These are phyloP conservation scores for Azorinus chamasolen DNA, from an alignment of 2,888 invertebrate genomes.

Conservation along the genomic window DNA sequence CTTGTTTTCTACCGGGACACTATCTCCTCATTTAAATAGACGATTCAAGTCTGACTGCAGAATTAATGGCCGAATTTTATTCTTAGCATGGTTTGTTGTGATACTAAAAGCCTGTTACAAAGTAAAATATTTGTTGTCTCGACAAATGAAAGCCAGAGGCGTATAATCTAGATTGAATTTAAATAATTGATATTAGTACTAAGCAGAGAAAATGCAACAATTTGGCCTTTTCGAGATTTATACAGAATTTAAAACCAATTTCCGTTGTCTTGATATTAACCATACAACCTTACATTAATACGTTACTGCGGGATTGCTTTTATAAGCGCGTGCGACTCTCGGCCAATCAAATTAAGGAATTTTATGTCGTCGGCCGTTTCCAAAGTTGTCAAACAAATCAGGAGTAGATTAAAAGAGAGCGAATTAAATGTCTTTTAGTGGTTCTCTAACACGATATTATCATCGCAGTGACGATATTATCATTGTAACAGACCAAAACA, in stretches of 20 bases:
- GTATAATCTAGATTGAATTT: slow-evolving; percentile 53
- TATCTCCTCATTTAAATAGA: no score
- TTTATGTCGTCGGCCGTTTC: slow-evolving; percentile 31
- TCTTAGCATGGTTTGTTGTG: slow-evolving; percentile 32
- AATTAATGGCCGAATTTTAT: slow-evolving; percentile 23
- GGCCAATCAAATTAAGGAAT: slow-evolving; percentile 35
- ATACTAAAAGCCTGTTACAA: slow-evolving; percentile 45
- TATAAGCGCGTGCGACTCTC: slow-evolving; percentile 25
- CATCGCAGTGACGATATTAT: no score
- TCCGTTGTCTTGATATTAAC: slow-evolving; percentile 24
- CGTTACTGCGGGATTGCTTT: slow-evolving; percentile 30
- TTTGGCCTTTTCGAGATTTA: slow-evolving; percentile 29
- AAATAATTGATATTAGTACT: slow-evolving; percentile 53
- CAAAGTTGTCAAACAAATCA: slow-evolving; percentile 45
- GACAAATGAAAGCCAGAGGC: slow-evolving; percentile 26
- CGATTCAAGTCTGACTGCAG: no score
- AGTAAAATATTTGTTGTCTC: slow-evolving; percentile 53
- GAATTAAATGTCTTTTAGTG: slow-evolving; percentile 30
- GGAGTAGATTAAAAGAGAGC: slow-evolving; percentile 43
- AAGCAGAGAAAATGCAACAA: slow-evolving; percentile 31
- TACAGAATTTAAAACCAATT: slow-evolving; percentile 41
- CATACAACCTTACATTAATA: slow-evolving; percentile 35
- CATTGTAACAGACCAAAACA: no score
- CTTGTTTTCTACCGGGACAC: no score
- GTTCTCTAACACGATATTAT: no score